phyloP scores from a whole-genome alignment of 1,140 invertebrate species.

The Euglossa dilemma region DNA sequence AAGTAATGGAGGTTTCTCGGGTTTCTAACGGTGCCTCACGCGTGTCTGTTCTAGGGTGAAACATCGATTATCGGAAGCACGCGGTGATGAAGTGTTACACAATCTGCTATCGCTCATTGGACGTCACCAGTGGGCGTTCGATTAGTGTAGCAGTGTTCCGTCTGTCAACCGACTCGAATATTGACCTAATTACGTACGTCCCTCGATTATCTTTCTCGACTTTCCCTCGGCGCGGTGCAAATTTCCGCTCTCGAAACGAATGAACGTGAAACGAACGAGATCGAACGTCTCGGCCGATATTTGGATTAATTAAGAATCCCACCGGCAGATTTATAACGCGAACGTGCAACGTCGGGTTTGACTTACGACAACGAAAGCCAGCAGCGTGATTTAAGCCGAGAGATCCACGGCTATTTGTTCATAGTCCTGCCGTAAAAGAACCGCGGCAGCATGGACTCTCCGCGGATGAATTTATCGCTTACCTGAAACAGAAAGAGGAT shows the following conservation, averaged over 20 bases:
- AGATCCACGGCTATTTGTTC: too few species aligned
- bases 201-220: too few species aligned
- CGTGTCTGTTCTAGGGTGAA: not conserved
- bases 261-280: too few species aligned
- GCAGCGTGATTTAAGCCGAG: not conserved
- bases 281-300: too few species aligned
- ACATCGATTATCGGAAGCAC: conserved; percentile 19
- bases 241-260: not conserved
- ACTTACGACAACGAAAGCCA: not conserved
- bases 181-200: not conserved
- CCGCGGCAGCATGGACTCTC: not conserved
- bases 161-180: not conserved
- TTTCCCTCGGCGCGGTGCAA: too few species aligned
- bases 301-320: too few species aligned
- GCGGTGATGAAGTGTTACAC: conserved; percentile 24
- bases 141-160: not conserved
- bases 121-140: conserved; percentile 14
- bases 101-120: conserved; percentile 20
- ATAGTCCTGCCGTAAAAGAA: not conserved
- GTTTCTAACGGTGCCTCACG: not conserved
- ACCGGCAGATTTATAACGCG: too few species aligned
- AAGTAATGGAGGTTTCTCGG: not conserved
- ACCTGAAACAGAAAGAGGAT: conserved; percentile 51
- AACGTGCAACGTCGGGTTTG: not conserved
- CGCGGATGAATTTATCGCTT: conserved; percentile 46